Evolutionary conservation across 2,797 vertebrate species (phyloP).

Genomic region (Bucorvus abyssinicus): DNA sequence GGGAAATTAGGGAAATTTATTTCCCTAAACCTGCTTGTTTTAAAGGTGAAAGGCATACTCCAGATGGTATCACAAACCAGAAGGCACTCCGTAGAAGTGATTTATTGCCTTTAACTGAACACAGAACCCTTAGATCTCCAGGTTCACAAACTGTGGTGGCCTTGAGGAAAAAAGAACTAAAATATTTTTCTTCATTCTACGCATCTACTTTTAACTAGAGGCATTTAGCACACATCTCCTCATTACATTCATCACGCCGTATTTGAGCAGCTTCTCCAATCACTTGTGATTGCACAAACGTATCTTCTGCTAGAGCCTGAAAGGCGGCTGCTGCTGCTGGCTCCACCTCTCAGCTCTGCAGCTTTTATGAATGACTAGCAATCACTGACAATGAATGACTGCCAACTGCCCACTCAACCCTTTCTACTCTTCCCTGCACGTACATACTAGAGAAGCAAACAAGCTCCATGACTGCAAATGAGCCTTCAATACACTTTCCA

Average conservation of each 20-base stretch:
- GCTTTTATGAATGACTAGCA: constrained; percentile 81
- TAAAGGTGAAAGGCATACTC: neutral
- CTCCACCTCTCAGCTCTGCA: constrained; percentile 69
- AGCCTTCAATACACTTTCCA: constrained; percentile 61
- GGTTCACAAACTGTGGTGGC: neutral
- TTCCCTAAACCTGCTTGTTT: neutral
- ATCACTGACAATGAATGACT: constrained; percentile 76
- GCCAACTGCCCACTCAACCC: constrained; percentile 81
- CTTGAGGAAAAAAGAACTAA: neutral
- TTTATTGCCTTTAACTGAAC: neutral
- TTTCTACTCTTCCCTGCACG: constrained; percentile 66
- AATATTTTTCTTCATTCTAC: constrained; percentile 11
- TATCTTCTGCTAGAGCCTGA: constrained; percentile 57
- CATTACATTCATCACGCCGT: constrained; percentile 38
- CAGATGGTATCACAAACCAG: neutral
- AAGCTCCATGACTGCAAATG: constrained; percentile 67
- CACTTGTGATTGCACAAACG: constrained; percentile 69
- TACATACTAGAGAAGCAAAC: constrained; percentile 64
- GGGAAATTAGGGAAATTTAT: too few species aligned
- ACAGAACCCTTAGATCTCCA: neutral
- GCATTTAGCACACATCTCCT: constrained; percentile 61
- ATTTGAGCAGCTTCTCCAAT: constrained; percentile 56
- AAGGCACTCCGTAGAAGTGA: neutral
- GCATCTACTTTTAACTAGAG: constrained; percentile 38
- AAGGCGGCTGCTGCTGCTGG: constrained; percentile 58